phyloP scores from a whole-genome alignment of 2,797 vertebrate species.

The Muraenolepis orangiensis region DNA sequence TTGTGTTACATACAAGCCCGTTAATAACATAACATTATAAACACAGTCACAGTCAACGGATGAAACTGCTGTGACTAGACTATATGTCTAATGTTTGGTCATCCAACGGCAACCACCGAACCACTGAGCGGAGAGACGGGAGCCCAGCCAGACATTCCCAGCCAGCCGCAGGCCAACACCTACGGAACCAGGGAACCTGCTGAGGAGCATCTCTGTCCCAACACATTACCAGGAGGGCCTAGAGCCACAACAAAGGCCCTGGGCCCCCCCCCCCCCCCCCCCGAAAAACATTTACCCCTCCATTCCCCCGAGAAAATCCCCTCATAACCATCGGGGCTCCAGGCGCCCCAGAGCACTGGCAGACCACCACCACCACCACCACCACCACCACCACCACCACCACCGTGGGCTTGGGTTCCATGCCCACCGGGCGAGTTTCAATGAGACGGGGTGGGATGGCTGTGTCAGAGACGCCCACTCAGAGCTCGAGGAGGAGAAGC shows the following conservation, averaged over 20 bases:
- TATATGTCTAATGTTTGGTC: not conserved
- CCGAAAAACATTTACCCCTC: constrained; percentile 34
- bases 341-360: no score
- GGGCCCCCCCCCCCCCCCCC: constrained; percentile 31
- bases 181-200: not conserved
- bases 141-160: not conserved
- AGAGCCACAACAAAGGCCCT: constrained; percentile 57
- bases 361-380: constrained; percentile 33
- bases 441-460: constrained; percentile 38
- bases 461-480: constrained; percentile 20
- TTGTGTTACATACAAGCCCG: not conserved
- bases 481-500: constrained; percentile 13
- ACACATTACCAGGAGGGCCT: not conserved
- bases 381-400: constrained; percentile 32
- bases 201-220: no score
- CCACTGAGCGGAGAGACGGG: not conserved
- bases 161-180: not conserved
- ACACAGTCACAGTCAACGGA: not conserved
- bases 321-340: constrained; percentile 12
- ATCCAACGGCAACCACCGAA: not conserved
- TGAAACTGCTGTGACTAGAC: not conserved
- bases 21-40: no score
- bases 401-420: constrained; percentile 38
- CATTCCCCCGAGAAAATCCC: constrained; percentile 3
- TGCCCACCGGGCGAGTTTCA: constrained; percentile 14